phyloP scores from a whole-genome alignment of 2,888 invertebrate species.

The Penaeus monodon region DNA sequence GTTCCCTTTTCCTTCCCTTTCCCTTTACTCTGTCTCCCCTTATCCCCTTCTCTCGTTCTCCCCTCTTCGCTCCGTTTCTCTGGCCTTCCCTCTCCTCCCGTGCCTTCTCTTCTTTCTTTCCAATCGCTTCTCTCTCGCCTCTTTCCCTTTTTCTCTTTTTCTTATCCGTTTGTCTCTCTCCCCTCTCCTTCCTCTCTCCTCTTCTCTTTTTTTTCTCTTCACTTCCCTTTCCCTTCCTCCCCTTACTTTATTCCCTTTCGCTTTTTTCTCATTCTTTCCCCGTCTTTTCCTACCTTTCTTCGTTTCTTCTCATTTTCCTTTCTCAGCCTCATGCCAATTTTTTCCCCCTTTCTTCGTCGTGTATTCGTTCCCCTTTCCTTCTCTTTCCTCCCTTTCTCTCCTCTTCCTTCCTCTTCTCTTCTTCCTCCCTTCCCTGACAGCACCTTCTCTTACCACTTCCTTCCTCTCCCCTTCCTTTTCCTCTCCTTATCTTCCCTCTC shows the following conservation, averaged over 20 bases:
- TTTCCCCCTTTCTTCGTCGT: neutral
- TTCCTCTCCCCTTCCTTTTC: neutral
- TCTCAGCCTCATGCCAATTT: neutral
- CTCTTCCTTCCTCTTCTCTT: neutral
- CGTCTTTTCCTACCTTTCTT: too few relatives aligned
- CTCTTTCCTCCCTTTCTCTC: neutral
- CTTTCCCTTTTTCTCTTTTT: too few relatives aligned
- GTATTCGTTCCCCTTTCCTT: neutral
- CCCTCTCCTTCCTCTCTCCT: neutral
- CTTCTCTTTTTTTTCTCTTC: neutral
- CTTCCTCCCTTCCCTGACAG: neutral
- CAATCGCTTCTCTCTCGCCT: neutral
- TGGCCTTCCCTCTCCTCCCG: neutral
- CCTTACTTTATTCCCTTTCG: neutral
- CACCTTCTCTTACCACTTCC: neutral
- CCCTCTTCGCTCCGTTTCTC: neutral
- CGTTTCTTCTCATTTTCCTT: neutral
- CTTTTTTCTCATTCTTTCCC: neutral
- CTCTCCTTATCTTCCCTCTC: neutral
- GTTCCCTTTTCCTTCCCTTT: neutral
- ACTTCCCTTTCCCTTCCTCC: neutral
- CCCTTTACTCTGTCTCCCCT: too few relatives aligned
- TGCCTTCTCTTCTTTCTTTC: neutral
- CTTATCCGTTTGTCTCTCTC: neutral
- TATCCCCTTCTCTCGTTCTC: too few relatives aligned